A percentile compares a stretch with the other conserved stretches of the same genome.
These are phyloP conservation scores for Lepus timidus DNA, from an alignment of 2,113 vertebrate species.

Conservation along the genomic window DNA sequence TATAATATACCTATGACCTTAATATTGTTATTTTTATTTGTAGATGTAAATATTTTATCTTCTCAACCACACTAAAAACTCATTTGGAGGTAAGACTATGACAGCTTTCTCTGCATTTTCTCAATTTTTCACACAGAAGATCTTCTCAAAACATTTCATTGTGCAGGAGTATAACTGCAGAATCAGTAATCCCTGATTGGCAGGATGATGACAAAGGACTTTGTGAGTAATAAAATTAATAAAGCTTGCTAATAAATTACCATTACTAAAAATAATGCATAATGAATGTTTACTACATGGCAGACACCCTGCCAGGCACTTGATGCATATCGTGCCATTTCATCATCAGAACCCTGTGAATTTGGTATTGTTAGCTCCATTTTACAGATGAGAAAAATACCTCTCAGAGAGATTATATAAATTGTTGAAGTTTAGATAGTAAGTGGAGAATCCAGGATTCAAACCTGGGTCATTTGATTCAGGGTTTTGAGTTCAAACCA, in stretches of 20 bases:
- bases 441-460: not conserved
- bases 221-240: constrained; percentile 16
- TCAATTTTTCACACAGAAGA: not conserved
- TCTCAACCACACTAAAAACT: not conserved
- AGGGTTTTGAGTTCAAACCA: constrained; percentile 14
- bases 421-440: not conserved
- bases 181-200: not conserved
- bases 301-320: not conserved
- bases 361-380: constrained; percentile 4
- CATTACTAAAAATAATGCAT: constrained; percentile 46
- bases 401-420: not conserved
- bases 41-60: constrained; percentile 24
- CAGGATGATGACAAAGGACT: not conserved
- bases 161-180: not conserved
- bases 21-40: constrained; percentile 42
- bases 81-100: not conserved
- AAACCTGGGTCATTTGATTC: not conserved
- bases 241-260: not conserved
- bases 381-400: constrained; percentile 58
- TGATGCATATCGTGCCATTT: not conserved
- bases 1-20: not conserved
- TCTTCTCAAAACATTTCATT: not conserved
- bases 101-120: not conserved
- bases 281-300: not conserved
- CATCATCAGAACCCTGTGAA: not conserved